A percentile compares a stretch with the other conserved stretches of the same genome.
Evolutionary conservation across 2,797 vertebrate genomes (phyloP).

Genomic region (Aphelocoma californica): DNA sequence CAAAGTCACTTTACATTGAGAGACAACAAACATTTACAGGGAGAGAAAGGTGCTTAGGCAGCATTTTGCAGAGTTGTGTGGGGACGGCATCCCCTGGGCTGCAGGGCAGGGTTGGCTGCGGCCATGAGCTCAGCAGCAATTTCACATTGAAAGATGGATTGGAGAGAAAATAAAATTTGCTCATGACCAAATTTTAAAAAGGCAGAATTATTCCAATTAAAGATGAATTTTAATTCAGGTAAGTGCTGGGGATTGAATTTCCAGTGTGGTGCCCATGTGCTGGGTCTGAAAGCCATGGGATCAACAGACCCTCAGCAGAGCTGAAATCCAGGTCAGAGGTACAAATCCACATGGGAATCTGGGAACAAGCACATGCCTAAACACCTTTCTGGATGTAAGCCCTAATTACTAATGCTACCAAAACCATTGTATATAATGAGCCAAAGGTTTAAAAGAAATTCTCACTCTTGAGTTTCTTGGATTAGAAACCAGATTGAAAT

Average conservation of each 20-base stretch:
- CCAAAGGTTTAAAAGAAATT: not conserved
- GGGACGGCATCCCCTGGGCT: not conserved
- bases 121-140: not conserved
- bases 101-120: not conserved
- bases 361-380: not conserved
- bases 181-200: not conserved
- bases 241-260: not conserved
- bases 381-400: not conserved
- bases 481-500: not conserved
- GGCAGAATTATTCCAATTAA: not conserved
- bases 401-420: not conserved
- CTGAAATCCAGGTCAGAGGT: not conserved
- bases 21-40: not conserved
- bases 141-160: not conserved
- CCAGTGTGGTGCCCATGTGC: not conserved
- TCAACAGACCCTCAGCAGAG: not conserved
- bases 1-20: not conserved
- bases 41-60: slow-evolving; percentile 33
- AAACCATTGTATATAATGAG: accelerated
- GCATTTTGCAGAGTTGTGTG: not conserved
- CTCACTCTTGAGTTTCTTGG: not conserved
- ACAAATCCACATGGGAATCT: not conserved
- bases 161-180: not conserved
- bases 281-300: not conserved
- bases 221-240: not conserved